A percentile compares a stretch with the other conserved stretches of the same genome.
Conservation (phyloP, 1,140 invertebrate genomes). For the Protaetia brevitarsis region DNA sequence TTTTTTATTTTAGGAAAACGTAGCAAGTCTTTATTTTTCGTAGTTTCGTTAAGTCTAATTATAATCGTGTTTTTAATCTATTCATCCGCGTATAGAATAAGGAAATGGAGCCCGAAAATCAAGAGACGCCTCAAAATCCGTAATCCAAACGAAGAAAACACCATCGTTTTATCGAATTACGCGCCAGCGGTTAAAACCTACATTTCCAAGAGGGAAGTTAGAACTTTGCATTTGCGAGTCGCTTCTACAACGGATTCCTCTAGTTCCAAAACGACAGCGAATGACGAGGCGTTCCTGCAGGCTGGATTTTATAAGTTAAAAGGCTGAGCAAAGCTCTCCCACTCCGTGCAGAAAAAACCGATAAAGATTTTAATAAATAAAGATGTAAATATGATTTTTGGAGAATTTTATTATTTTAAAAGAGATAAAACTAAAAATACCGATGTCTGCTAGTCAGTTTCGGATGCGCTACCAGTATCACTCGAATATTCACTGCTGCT, state of each 20-base stretch:
- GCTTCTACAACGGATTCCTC: neutral
- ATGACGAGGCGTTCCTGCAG: neutral
- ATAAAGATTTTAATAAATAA: constrained; percentile 3
- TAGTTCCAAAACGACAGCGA: neutral
- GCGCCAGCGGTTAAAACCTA: neutral
- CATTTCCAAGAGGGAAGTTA: neutral
- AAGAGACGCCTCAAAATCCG: neutral
- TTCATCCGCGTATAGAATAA: neutral
- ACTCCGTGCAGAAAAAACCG: neutral
- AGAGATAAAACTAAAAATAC: too few species aligned
- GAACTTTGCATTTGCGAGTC: neutral
- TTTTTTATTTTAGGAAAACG: neutral
- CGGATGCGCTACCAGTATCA: neutral
- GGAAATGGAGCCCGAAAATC: neutral
- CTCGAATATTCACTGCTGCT: neutral
- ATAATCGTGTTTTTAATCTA: neutral
- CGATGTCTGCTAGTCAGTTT: neutral
- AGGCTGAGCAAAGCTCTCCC: neutral
- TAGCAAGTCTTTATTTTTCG: neutral
- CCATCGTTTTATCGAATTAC: constrained; percentile 8
- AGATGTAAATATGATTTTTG: neutral
- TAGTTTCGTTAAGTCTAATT: neutral
- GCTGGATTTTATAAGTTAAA: neutral
- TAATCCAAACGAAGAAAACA: neutral
- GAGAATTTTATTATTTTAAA: too few species aligned